Evolutionary conservation across 2,888 invertebrate genomes (phyloP).

Genomic region (Trilocha varians): DNA sequence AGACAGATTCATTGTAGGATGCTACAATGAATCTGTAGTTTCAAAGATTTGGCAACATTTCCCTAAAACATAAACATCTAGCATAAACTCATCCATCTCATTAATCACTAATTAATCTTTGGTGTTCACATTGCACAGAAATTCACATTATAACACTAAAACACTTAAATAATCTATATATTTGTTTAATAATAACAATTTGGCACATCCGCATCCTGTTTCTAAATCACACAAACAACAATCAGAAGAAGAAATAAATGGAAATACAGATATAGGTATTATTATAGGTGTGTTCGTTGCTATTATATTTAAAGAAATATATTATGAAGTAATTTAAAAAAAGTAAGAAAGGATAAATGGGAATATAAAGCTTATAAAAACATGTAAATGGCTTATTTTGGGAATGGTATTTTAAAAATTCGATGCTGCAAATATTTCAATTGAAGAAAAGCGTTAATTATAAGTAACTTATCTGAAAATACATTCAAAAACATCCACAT

Average conservation of each 20-base stretch:
- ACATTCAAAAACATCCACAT: too few relatives aligned
- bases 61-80: neutral
- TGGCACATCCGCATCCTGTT: conserved; percentile 64
- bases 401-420: too few relatives aligned
- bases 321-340: neutral
- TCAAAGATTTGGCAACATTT: neutral
- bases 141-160: conserved; percentile 32
- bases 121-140: conserved; percentile 59
- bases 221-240: conserved; percentile 33
- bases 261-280: conserved; percentile 6
- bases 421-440: too few relatives aligned
- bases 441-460: too few relatives aligned
- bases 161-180: conserved; percentile 39
- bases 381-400: too few relatives aligned
- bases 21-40: neutral
- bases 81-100: neutral
- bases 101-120: conserved; percentile 33
- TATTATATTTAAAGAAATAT: neutral
- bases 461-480: too few relatives aligned
- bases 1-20: too few relatives aligned
- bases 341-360: too few relatives aligned
- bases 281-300: too few relatives aligned
- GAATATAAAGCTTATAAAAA: too few relatives aligned
- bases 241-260: conserved; percentile 12
- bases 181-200: conserved; percentile 60